Evolutionary conservation across 1,140 invertebrate species (phyloP).

Genomic region (Drosophila pallidifrons): DNA sequence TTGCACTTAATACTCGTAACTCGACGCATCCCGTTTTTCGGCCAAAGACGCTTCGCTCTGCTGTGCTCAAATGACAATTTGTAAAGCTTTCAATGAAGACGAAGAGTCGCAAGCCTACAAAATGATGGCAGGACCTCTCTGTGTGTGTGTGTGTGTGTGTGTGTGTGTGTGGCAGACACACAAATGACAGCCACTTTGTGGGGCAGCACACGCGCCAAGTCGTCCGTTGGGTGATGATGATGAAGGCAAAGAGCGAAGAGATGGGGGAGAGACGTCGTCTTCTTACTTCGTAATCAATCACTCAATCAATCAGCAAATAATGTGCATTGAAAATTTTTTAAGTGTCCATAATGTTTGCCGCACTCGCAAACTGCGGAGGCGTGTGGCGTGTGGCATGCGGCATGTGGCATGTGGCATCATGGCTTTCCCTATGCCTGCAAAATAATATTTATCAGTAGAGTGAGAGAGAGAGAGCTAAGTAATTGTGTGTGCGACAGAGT

Average conservation of each 20-base stretch:
- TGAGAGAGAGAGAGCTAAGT: slow-evolving; percentile 20
- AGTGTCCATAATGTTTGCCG: slow-evolving; percentile 74
- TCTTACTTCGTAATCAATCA: slow-evolving; percentile 70
- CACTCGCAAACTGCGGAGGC: slow-evolving; percentile 39
- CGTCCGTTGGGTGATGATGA: neutral
- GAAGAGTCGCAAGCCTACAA: slow-evolving; percentile 60
- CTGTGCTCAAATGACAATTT: slow-evolving; percentile 77
- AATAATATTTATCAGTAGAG: slow-evolving; percentile 33
- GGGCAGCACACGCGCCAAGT: slow-evolving; percentile 21
- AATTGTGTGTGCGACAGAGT: slow-evolving; percentile 34
- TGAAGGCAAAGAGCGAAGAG: neutral
- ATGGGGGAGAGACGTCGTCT: neutral
- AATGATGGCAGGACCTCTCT: slow-evolving; percentile 41
- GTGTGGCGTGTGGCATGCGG: slow-evolving; percentile 12
- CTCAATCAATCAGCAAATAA: slow-evolving; percentile 83
- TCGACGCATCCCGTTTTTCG: slow-evolving; percentile 25
- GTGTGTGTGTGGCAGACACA: slow-evolving; percentile 21
- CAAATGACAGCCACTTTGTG: slow-evolving; percentile 63
- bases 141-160: slow-evolving; percentile 7
- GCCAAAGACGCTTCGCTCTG: neutral
- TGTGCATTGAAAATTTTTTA: slow-evolving; percentile 80
- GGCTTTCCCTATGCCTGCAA: neutral
- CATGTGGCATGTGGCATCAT: neutral
- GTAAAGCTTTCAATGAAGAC: slow-evolving; percentile 74
- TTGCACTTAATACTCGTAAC: slow-evolving; percentile 71